These are phyloP conservation scores for Peromyscus attwateri DNA, from an alignment of 2,797 vertebrate species.

Conservation along the genomic window DNA sequence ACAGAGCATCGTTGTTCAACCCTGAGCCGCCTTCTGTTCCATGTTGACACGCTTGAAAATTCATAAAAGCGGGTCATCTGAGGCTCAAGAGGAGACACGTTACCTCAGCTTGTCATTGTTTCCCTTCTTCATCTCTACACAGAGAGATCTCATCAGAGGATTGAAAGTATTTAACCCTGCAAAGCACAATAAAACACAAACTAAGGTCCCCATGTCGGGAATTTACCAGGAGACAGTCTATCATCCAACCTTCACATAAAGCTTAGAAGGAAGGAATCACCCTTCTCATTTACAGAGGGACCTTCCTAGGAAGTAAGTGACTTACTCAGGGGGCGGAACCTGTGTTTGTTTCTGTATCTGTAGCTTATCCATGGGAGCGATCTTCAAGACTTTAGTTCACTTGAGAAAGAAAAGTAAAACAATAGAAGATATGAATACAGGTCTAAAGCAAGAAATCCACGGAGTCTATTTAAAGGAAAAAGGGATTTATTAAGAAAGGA, in stretches of 20 bases:
- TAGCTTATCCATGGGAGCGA: neutral
- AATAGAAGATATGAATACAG: neutral
- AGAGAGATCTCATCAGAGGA: no score
- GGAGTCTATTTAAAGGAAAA: no score
- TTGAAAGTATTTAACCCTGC: neutral
- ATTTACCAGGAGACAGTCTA: neutral
- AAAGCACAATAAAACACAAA: neutral
- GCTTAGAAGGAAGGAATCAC: neutral
- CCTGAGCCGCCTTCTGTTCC: neutral
- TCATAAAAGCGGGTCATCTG: neutral
- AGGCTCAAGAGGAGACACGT: neutral
- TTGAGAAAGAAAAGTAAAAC: neutral
- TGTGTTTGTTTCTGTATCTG: fast-evolving
- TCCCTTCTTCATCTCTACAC: neutral
- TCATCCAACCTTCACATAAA: neutral
- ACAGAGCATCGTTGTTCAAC: slow-evolving; percentile 46
- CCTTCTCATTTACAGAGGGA: neutral
- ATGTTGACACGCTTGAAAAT: neutral
- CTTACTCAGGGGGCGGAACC: neutral
- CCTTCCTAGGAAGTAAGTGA: neutral
- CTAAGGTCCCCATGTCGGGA: no score
- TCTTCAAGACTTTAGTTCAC: neutral
- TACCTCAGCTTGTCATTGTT: neutral
- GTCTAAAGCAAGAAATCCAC: no score
- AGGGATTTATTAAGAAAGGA: no score